These are phyloP conservation scores for Caenorhabditis sulstoni DNA, from an alignment of 2,888 invertebrate species.

Conservation along the genomic window DNA sequence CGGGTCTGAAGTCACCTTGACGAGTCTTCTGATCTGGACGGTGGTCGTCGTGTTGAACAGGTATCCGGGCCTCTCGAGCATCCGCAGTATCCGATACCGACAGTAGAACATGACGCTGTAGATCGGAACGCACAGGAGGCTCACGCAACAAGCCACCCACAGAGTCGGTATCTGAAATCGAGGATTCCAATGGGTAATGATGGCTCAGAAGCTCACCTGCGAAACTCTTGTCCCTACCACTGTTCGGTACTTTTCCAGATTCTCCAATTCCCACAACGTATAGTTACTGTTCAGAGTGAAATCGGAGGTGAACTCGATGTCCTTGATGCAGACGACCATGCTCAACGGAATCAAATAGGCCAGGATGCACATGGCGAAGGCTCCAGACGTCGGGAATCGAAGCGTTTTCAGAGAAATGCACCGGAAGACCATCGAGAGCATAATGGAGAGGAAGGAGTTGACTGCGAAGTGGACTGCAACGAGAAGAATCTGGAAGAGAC, in stretches of 20 bases:
- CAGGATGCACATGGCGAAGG: constrained; percentile 51
- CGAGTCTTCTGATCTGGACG: constrained; percentile 39
- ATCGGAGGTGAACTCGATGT: constrained; percentile 52
- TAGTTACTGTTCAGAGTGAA: constrained; percentile 53
- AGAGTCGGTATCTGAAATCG: constrained; percentile 39
- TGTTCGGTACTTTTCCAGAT: constrained; percentile 51
- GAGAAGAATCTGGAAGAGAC: not conserved
- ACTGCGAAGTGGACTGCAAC: constrained; percentile 60
- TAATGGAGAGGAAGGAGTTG: constrained; percentile 57
- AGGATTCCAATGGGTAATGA: not conserved
- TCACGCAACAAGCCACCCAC: constrained; percentile 53
- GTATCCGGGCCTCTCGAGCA: constrained; percentile 51
- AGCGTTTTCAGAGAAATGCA: constrained; percentile 50
- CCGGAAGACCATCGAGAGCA: constrained; percentile 60
- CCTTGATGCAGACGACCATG: constrained; percentile 47
- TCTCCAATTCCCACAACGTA: constrained; percentile 48
- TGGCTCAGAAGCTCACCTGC: constrained; percentile 27
- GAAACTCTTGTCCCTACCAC: constrained; percentile 51
- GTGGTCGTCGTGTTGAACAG: constrained; percentile 54
- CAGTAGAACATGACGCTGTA: constrained; percentile 60
- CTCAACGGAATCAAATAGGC: constrained; percentile 52
- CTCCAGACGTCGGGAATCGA: constrained; percentile 55
- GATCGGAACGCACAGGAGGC: constrained; percentile 37
- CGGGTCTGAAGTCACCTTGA: constrained; percentile 26
- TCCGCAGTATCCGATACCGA: constrained; percentile 38